Base-by-base conservation (phyloP, 2,113 vertebrate genomes). In the Anolis carolinensis region DNA sequence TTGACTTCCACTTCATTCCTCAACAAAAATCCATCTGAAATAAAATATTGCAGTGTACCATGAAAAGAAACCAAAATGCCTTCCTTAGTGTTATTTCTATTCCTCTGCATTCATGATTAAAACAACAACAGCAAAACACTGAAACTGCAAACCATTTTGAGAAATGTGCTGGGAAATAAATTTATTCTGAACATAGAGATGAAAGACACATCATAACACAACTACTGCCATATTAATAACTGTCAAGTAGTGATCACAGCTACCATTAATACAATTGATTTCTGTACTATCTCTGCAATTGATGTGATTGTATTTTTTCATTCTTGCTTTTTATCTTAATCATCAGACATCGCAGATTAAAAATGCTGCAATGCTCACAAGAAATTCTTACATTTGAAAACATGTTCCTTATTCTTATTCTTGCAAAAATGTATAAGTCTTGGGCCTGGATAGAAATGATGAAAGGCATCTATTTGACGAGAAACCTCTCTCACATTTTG, bases 401-500 rank as follows among this genome's bases (percentile, higher is more conserved):
- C 82, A 77, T 78, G 78, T 84, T 50, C 67, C 32, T 11, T 81
- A 76, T 2, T 5, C 1, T 20, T 36, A 59, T 13, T 86, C 84
- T 70, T 80, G 25, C 34, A 39, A 71, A 75, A 2, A 86, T n/a
- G 78, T 21, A 55, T 8, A 8, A 55, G 9, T 13, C 1, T 30
- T 68, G 32, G 74, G 13, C 83, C 84, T 82, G 16, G 8, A 1
- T 32, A 27, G 50, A 50, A 0, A 72, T 5, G 13, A 3, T 81
- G n/a, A 88, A 90, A 86, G 34, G 18, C 10, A n/a, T 79, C 36
- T 71, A 25, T 44, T 34, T 39, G 11, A 68, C 11, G 50, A 71
- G 5, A 0, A 25, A 0, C 32, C 62, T 2, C 50, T 55, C 1
- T 52, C 34, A 86, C 18, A 6, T 20, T 84, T 84, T 87, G n/a